Conservation (phyloP, 2,113 vertebrate species). For the Pterophyllum scalare region DNA sequence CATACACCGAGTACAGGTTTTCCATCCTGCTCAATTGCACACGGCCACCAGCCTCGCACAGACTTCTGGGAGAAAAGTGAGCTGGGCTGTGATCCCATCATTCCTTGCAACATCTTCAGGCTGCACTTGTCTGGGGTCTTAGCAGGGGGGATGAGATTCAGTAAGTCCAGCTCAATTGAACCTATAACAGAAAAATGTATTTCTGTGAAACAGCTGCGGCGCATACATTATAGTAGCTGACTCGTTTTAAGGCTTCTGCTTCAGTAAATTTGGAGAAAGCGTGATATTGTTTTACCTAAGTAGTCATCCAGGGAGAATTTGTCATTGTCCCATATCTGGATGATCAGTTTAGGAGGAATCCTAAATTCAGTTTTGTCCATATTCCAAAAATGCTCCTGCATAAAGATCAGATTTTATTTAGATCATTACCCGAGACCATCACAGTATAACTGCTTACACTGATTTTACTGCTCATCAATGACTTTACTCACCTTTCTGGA, state of each 20-base stretch:
- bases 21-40: slow-evolving; percentile 87
- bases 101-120: slow-evolving; percentile 87
- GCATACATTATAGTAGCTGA: not conserved
- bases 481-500: slow-evolving; percentile 88
- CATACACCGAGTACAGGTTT: slow-evolving; percentile 88
- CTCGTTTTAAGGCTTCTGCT: not conserved
- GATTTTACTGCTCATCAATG: not conserved
- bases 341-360: slow-evolving; percentile 89
- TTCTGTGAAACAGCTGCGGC: not conserved
- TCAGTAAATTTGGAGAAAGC: not conserved
- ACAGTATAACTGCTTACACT: not conserved
- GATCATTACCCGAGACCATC: not conserved
- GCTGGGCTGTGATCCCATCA: slow-evolving; percentile 59
- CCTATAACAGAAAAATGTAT: slow-evolving; percentile 53
- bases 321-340: slow-evolving; percentile 99
- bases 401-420: slow-evolving; percentile 8
- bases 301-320: slow-evolving; percentile 99
- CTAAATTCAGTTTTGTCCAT: slow-evolving; percentile 96
- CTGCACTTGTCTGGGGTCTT: slow-evolving; percentile 91
- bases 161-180: slow-evolving; percentile 88
- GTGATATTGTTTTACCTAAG: slow-evolving; percentile 83
- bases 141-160: slow-evolving; percentile 87
- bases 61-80: slow-evolving; percentile 97
- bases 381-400: slow-evolving; percentile 97
- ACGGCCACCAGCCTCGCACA: slow-evolving; percentile 97